Conservation (phyloP, 2,113 vertebrate species). For the Plecotus auritus region DNA sequence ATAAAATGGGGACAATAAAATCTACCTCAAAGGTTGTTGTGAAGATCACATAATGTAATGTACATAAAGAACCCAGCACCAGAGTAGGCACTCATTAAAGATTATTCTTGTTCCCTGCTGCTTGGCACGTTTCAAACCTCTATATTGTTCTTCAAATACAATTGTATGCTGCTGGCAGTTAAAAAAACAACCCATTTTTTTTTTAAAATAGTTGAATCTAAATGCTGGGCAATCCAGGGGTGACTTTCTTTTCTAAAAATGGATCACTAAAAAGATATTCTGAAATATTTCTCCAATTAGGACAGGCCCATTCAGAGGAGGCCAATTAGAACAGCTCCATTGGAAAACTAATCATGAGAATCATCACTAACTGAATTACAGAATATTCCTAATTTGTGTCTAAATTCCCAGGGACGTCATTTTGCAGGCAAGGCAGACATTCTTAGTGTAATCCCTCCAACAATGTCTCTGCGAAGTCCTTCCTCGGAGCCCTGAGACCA, state of each 20-base stretch:
- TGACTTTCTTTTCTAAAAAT: neutral
- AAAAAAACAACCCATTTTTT: neutral
- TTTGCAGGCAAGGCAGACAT: neutral
- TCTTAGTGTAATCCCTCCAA: neutral
- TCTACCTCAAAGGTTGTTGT: slow-evolving; percentile 68
- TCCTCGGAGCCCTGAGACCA: neutral
- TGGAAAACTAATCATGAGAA: slow-evolving; percentile 11
- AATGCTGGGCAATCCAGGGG: neutral
- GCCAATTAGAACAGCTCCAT: neutral
- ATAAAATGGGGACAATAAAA: slow-evolving; percentile 74
- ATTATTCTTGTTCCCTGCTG: slow-evolving; percentile 58
- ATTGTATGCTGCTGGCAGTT: neutral
- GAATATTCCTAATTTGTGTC: slow-evolving; percentile 19
- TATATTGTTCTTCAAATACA: slow-evolving; percentile 58
- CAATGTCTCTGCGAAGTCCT: neutral
- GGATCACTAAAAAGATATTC: neutral
- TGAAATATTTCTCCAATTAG: neutral
- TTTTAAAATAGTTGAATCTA: slow-evolving; percentile 5
- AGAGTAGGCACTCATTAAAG: slow-evolving; percentile 51
- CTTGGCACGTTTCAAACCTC: slow-evolving; percentile 57
- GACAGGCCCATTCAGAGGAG: neutral
- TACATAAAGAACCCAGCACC: slow-evolving; percentile 35
- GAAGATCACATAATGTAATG: slow-evolving; percentile 62
- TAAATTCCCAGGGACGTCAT: neutral
- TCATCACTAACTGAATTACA: neutral